Evolutionary conservation across 1,140 invertebrate species (phyloP).

Genomic region (Trinorchestia longiramus): DNA sequence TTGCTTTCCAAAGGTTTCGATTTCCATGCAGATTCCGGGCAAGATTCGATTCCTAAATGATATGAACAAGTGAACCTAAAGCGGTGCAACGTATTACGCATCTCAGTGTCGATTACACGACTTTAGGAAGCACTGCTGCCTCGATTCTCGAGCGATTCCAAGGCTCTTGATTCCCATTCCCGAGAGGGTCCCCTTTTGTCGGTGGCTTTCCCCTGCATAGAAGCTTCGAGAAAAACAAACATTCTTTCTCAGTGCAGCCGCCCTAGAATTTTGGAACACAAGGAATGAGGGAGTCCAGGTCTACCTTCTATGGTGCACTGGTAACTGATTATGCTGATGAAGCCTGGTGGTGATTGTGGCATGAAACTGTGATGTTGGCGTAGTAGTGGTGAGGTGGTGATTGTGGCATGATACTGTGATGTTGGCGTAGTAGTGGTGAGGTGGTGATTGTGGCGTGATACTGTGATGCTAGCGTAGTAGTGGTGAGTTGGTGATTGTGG

Average conservation of each 20-base stretch:
- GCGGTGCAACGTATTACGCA: neutral
- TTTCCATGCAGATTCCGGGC: neutral
- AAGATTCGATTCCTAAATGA: constrained; percentile 1
- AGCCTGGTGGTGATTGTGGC: too few species aligned
- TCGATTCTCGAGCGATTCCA: neutral
- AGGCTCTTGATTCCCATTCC: neutral
- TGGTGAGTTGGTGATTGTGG: neutral
- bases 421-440: neutral
- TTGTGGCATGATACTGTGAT: too few species aligned
- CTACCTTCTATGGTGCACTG: neutral
- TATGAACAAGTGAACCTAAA: neutral
- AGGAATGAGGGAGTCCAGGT: neutral
- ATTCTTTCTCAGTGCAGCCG: neutral
- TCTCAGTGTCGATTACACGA: neutral
- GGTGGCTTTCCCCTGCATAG: constrained; percentile 4
- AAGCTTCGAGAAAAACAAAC: neutral
- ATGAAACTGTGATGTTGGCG: too few species aligned
- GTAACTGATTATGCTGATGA: neutral
- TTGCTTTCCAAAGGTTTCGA: neutral
- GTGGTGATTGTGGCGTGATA: neutral
- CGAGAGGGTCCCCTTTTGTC: neutral
- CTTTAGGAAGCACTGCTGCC: neutral
- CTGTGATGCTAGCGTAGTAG: neutral
- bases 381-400: neutral
- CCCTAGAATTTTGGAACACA: neutral